These are phyloP conservation scores for Caenorhabditis brenneri DNA, from an alignment of 1,140 invertebrate species.

Conservation along the genomic window DNA sequence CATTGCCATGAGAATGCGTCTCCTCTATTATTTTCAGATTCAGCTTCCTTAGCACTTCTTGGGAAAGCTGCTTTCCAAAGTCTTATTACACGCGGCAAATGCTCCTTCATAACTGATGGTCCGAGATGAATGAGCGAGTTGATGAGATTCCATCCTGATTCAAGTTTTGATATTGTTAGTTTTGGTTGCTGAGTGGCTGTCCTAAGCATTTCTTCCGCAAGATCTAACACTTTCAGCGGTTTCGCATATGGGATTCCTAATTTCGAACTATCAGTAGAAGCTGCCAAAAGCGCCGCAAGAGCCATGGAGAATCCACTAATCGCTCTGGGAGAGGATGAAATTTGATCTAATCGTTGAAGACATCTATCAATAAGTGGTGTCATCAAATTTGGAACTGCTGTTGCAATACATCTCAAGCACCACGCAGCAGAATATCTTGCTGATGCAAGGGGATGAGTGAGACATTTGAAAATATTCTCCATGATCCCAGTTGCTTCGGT, in stretches of 20 bases:
- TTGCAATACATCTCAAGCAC: conserved; percentile 88
- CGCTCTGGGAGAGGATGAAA: conserved; percentile 88
- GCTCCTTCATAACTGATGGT: conserved; percentile 72
- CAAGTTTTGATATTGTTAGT: conserved; percentile 89
- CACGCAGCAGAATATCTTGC: conserved; percentile 89
- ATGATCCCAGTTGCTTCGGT: conserved; percentile 80
- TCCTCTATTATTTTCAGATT: conserved; percentile 95
- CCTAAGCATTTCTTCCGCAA: conserved; percentile 91
- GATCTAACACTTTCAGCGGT: conserved; percentile 87
- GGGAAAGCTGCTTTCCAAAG: conserved; percentile 98
- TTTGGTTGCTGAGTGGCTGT: conserved; percentile 91
- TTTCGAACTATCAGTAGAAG: conserved; percentile 82
- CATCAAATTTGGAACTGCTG: conserved; percentile 89
- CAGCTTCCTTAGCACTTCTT: conserved; percentile 87
- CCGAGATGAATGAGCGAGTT: conserved; percentile 94
- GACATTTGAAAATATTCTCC: conserved; percentile 79
- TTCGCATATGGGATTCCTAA: conserved; percentile 90
- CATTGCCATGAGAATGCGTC: conserved; percentile 99
- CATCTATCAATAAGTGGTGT: conserved; percentile 86
- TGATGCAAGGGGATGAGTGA: conserved; percentile 89
- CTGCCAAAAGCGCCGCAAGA: conserved; percentile 87
- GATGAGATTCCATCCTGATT: conserved; percentile 95
- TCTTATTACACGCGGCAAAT: conserved; percentile 87
- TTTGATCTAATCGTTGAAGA: conserved; percentile 79
- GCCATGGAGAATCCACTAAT: conserved; percentile 89